These are phyloP conservation scores for Cebidichthys violaceus DNA, from an alignment of 2,113 vertebrate species.

Conservation along the genomic window DNA sequence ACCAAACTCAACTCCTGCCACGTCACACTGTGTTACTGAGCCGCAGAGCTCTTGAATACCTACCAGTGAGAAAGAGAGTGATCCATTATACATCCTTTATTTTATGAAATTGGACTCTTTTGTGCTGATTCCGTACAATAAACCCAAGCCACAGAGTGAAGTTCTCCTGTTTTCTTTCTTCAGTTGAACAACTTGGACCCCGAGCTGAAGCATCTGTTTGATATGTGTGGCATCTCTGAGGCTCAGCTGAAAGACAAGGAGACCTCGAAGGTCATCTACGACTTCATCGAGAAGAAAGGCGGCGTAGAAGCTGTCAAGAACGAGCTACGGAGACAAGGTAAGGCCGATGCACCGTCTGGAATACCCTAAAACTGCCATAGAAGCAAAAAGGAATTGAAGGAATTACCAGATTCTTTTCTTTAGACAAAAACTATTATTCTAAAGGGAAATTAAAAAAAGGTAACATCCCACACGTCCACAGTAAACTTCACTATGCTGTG, in stretches of 20 bases:
- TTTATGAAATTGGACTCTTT: background rate
- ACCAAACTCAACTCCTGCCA: background rate
- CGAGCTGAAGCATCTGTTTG: conserved; percentile 97
- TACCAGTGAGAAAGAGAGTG: background rate
- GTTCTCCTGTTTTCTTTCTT: background rate
- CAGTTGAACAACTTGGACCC: conserved; percentile 98
- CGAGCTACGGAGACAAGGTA: conserved; percentile 96
- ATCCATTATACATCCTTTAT: background rate
- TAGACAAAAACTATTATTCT: background rate
- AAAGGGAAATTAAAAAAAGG: background rate
- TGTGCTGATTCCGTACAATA: background rate
- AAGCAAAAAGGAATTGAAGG: too few species aligned
- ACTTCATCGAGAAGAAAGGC: conserved; percentile 98
- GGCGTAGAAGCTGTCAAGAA: conserved; percentile 98
- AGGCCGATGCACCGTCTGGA: conserved; percentile 11
- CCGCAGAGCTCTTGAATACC: conserved; percentile 27
- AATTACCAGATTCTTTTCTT: background rate
- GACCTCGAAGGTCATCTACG: conserved; percentile 98
- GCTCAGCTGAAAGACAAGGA: conserved; percentile 98
- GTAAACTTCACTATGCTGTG: background rate
- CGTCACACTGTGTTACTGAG: conserved; percentile 8
- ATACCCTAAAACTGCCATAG: background rate
- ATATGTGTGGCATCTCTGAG: conserved; percentile 97
- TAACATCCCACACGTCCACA: background rate
- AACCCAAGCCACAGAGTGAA: background rate